Evolutionary conservation across 1,140 invertebrate genomes (phyloP).

Genomic region (Papilio dardanus): DNA sequence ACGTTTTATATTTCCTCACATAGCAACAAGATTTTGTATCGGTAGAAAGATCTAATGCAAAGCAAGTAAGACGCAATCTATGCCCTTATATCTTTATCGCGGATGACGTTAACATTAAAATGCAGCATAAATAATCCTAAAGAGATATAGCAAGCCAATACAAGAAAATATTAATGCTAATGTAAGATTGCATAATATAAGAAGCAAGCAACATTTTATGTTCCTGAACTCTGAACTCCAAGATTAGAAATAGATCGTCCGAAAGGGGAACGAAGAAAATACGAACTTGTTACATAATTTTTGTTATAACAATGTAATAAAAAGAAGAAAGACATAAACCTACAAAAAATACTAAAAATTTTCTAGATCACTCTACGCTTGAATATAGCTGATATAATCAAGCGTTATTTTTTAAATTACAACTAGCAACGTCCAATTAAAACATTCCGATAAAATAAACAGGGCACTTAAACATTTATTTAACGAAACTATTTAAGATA

Average conservation of each 20-base stretch:
- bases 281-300: neutral
- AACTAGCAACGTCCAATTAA: neutral
- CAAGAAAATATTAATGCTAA: neutral
- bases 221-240: neutral
- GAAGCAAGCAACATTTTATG: conserved; percentile 8
- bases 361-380: too few relatives aligned
- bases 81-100: conserved; percentile 23
- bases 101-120: conserved; percentile 20
- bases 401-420: neutral
- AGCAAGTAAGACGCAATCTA: neutral
- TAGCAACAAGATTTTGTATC: neutral
- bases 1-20: neutral
- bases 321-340: neutral
- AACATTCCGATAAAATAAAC: neutral
- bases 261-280: neutral
- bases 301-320: neutral
- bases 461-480: neutral
- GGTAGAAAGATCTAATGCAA: neutral
- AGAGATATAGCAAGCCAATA: conserved; percentile 4
- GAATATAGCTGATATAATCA: neutral
- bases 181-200: neutral
- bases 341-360: neutral
- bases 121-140: conserved; percentile 9
- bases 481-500: neutral
- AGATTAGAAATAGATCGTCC: neutral